phyloP scores from a whole-genome alignment of 2,888 invertebrate species.

The Mantis religiosa region DNA sequence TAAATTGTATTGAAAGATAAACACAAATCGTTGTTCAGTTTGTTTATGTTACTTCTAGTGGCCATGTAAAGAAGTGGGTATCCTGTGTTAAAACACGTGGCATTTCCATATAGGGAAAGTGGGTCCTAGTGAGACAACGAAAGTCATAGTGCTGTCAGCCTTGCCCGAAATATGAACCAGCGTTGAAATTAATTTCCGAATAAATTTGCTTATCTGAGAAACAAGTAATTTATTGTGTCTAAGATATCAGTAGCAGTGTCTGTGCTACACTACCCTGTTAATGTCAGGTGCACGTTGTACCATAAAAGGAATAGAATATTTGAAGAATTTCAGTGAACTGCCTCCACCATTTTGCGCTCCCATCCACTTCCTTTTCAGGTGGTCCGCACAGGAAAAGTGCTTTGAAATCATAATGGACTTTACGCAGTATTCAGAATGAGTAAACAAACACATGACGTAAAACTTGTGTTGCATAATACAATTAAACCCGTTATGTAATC shows the following conservation, averaged over 20 bases:
- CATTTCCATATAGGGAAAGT: background rate
- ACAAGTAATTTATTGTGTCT: background rate
- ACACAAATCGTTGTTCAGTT: too few relatives aligned
- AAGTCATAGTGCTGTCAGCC: too few relatives aligned
- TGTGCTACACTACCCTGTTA: background rate
- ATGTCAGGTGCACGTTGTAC: background rate
- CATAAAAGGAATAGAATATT: background rate
- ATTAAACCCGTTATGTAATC: too few relatives aligned
- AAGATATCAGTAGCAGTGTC: background rate
- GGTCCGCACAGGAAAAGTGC: background rate
- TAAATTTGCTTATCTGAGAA: background rate
- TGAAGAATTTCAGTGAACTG: background rate
- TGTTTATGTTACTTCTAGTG: too few relatives aligned
- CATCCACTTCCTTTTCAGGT: background rate
- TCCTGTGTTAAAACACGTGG: background rate
- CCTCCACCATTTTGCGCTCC: background rate
- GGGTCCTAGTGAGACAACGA: too few relatives aligned
- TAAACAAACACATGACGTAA: too few relatives aligned
- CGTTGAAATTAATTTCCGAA: background rate
- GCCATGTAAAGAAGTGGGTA: too few relatives aligned
- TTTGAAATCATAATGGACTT: too few relatives aligned
- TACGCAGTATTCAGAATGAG: too few relatives aligned
- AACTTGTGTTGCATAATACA: too few relatives aligned
- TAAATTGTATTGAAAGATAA: too few relatives aligned
- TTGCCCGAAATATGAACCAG: background rate